These are phyloP conservation scores for Meghimatium bilineatum DNA, from an alignment of 2,888 invertebrate species.

Conservation along the genomic window DNA sequence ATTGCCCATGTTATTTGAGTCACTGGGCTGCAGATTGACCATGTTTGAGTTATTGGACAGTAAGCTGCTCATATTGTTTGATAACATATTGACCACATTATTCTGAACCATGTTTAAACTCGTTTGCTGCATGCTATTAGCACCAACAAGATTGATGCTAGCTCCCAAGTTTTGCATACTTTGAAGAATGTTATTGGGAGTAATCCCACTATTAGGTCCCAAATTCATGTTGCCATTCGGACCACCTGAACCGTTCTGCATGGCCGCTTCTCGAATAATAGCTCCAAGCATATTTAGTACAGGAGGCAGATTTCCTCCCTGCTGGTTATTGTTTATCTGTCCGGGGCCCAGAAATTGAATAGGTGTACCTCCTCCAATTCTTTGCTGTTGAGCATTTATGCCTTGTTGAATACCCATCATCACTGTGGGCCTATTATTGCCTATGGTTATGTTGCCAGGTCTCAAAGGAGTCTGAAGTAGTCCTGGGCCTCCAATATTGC, in stretches of 20 bases:
- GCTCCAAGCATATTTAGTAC: slow-evolving; percentile 55
- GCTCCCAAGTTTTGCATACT: slow-evolving; percentile 39
- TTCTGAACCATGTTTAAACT: slow-evolving; percentile 34
- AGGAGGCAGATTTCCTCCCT: slow-evolving; percentile 45
- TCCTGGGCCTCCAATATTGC: slow-evolving; percentile 45
- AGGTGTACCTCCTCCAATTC: slow-evolving; percentile 30
- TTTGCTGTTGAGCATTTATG: slow-evolving; percentile 29
- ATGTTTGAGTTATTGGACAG: slow-evolving; percentile 22
- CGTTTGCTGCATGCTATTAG: slow-evolving; percentile 35
- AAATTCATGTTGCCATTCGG: slow-evolving; percentile 31
- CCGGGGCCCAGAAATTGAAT: slow-evolving; percentile 36
- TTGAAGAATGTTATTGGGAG: slow-evolving; percentile 27
- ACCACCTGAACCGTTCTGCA: slow-evolving; percentile 43
- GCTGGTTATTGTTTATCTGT: slow-evolving; percentile 29
- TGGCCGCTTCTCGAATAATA: slow-evolving; percentile 45
- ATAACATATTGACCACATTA: not conserved
- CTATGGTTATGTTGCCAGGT: slow-evolving; percentile 20
- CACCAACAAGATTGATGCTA: not conserved
- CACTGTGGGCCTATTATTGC: slow-evolving; percentile 4
- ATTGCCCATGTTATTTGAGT: slow-evolving; percentile 23
- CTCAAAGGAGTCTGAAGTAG: slow-evolving; percentile 44
- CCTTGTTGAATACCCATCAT: slow-evolving; percentile 36
- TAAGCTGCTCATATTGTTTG: not conserved
- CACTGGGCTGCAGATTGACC: slow-evolving; percentile 14
- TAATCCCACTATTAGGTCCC: slow-evolving; percentile 29